Base-by-base conservation (phyloP, 2,888 invertebrate species). In the Luperina testacea region DNA sequence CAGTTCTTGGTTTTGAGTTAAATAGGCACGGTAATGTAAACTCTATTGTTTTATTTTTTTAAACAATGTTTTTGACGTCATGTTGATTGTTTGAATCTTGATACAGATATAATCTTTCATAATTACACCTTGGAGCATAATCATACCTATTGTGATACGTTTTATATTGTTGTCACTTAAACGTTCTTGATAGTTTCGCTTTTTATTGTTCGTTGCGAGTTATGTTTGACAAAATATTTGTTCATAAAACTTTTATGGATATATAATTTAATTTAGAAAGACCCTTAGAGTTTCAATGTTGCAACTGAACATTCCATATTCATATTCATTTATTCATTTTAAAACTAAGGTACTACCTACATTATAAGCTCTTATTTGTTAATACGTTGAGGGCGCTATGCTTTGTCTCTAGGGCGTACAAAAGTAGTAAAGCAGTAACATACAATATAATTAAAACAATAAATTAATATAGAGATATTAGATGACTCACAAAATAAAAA, bases 31-130 rank as follows among this genome's bases (percentile, higher is more conserved):
- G 32, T 45, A 59, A 73, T 79, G 0, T 32, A 53, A 32, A 57
- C 77, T 51, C 13, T 51, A 77, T 78, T 42, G 38, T 61, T 68
- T 59, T 68, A 75, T 75, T 59, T 59, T 71, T 59, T 6, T 27
- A 42, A 79, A 51, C 38, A 65, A 9, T 17, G n/a, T 61, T 78
- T 63, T 0, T 45, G 5, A 57, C n/a, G 20, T 20, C 9, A 78
- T 63, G 0, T 11, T 63, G 27, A 57, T 63, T 57, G 45, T 69
- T 81, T 81, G 4, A 20, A 38, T 75, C 15, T 24, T n/a, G 20
- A 57, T n/a, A 17, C 24, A 27, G 61, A 68, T 80, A 8, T 0
- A 9, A 64, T 81, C 38, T 57, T 76, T 42, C 38, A 32, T 81
- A 81, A 80, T 81, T 63, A 63, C 45, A 17, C 27, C 5, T 63